Conservation (phyloP, 2,888 invertebrate species). For the Parthenolecanium corni region DNA sequence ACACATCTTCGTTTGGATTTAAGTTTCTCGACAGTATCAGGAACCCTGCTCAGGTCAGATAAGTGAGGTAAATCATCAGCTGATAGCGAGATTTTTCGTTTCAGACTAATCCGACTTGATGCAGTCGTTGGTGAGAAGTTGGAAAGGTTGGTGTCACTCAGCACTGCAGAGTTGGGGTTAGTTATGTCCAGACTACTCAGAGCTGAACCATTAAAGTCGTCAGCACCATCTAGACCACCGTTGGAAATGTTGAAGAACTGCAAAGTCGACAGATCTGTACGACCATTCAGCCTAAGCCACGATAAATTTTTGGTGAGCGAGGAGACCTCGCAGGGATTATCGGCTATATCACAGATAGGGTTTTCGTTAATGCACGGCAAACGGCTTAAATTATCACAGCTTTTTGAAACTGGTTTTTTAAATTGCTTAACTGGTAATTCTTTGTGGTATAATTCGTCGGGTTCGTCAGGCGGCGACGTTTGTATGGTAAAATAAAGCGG, state of each 20-base stretch:
- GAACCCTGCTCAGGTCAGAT: neutral
- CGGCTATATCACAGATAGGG: slow-evolving; percentile 10
- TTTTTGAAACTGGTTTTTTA: neutral
- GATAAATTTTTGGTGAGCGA: slow-evolving; percentile 50
- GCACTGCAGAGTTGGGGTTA: slow-evolving; percentile 12
- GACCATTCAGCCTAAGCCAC: slow-evolving; percentile 31
- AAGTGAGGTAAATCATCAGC: neutral
- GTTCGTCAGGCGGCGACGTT: slow-evolving; percentile 34
- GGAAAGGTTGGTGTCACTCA: slow-evolving; percentile 11
- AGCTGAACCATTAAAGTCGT: neutral
- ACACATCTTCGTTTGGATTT: slow-evolving; percentile 31
- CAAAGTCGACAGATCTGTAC: slow-evolving; percentile 22
- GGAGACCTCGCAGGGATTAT: slow-evolving; percentile 39
- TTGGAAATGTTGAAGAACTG: slow-evolving; percentile 6
- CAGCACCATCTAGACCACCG: neutral
- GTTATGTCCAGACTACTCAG: slow-evolving; percentile 7
- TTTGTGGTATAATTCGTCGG: slow-evolving; percentile 34
- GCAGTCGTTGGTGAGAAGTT: neutral
- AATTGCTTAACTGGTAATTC: slow-evolving; percentile 31
- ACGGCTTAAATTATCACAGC: slow-evolving; percentile 10
- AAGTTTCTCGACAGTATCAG: neutral
- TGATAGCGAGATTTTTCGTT: slow-evolving; percentile 2
- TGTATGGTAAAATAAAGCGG: slow-evolving; percentile 43
- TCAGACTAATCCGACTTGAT: neutral
- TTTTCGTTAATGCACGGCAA: neutral